Evolutionary conservation across 2,888 invertebrate genomes (phyloP), one percentile per base, ranked within the genome.

Genomic region (Yponomeuta cagnagella): DNA sequence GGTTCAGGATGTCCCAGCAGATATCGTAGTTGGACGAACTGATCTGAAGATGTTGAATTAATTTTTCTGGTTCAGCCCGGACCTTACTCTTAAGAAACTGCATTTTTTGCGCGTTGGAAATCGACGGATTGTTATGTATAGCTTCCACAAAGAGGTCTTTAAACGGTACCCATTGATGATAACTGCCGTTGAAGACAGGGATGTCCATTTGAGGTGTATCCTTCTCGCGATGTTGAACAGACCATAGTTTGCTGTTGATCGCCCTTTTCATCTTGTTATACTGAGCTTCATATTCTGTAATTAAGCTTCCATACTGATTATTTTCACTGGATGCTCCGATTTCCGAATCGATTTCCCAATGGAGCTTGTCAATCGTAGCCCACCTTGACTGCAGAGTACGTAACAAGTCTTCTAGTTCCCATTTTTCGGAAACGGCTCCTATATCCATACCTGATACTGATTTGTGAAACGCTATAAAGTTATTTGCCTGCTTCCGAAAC

Each of bases 1-100:
- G 30, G 33, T 65, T 30, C 1, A 31, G 65, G n/a, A 33, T n/a
- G 9, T 63, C 8, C 63, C 63, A 63, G 9, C 63, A 63, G 30
- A 63, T 8, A 9, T 23, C 2, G 15, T 65, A 65, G 30, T 65
- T 65, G 10, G 74, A 73, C 10, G 74, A 68, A 0, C 72, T 72
- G 6, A 75, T 72, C n/a, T 72, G 70, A 12, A 75, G 58, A 72
- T 75, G 73, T 48, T 74, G 74, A 31, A 74, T 73, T 10, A 75
- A 71, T 12, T 72, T 70, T 43, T 74, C 73, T 30, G 73, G 72
- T 66, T 74, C 73, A 23, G 73, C 74, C 66, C 67, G 70, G 15
- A 73, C 37, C 48, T 73, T 75, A 48, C 72, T 72, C 43, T 75
- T 75, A 10, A 73, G 69, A 52, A 72, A 71, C 48, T 73, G 73